Evolutionary conservation across 1,140 invertebrate genomes (phyloP).

Genomic region (Amphibalanus amphitrite): DNA sequence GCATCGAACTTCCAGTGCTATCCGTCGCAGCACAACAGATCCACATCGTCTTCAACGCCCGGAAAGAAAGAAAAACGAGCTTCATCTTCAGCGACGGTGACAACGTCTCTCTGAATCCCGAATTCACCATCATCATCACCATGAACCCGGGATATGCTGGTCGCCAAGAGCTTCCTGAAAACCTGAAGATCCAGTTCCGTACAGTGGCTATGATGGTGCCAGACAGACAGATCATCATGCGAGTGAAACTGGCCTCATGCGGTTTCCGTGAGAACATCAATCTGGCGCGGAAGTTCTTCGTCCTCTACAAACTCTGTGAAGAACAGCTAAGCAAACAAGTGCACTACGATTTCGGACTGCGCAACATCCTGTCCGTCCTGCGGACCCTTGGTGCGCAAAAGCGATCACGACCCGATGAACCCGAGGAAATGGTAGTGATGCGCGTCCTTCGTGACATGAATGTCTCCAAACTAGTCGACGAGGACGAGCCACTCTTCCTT

Average conservation of each 20-base stretch:
- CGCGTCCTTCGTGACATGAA: slow-evolving; percentile 92
- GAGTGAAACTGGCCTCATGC: slow-evolving; percentile 87
- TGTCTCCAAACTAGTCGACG: slow-evolving; percentile 32
- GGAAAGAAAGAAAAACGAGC: slow-evolving; percentile 70
- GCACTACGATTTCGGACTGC: slow-evolving; percentile 89
- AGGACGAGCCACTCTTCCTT: slow-evolving; percentile 91
- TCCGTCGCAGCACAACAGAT: slow-evolving; percentile 96
- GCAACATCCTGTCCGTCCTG: slow-evolving; percentile 87
- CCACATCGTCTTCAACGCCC: slow-evolving; percentile 73
- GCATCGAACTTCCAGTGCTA: slow-evolving; percentile 84
- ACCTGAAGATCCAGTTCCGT: slow-evolving; percentile 92
- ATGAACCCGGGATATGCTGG: slow-evolving; percentile 98
- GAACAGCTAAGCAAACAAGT: slow-evolving; percentile 96
- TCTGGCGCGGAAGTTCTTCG: slow-evolving; percentile 86
- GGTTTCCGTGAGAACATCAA: slow-evolving; percentile 93
- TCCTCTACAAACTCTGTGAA: slow-evolving; percentile 88
- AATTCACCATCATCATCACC: slow-evolving; percentile 93
- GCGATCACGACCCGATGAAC: slow-evolving; percentile 71
- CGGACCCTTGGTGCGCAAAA: slow-evolving; percentile 80
- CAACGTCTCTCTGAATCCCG: slow-evolving; percentile 74
- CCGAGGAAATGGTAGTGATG: slow-evolving; percentile 92
- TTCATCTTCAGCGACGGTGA: slow-evolving; percentile 93
- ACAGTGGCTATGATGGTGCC: slow-evolving; percentile 99
- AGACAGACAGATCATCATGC: slow-evolving; percentile 89
- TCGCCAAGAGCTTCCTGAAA: slow-evolving; percentile 86